Base-by-base conservation (phyloP, 2,797 vertebrate genomes). In the Anolis apletophallus region DNA sequence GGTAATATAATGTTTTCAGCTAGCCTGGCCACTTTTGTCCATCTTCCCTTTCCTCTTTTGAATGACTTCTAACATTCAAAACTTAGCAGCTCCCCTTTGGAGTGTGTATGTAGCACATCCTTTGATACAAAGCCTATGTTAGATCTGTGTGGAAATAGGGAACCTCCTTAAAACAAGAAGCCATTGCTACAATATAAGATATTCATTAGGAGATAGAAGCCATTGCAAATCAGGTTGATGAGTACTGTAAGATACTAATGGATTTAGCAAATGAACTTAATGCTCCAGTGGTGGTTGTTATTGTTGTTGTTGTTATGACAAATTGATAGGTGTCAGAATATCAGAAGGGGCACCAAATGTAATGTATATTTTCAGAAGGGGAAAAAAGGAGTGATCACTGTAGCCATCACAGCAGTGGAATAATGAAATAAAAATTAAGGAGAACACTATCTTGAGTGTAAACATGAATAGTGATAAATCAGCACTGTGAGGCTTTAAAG, bases 391-490 rank as follows among this genome's bases (percentile, higher is more conserved):
- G 6, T 61, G 59, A 85, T n/a, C 6, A 13, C 0, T 69, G 17
- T 36, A 82, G 72, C 50, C 72, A 32, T 17, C 52, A 40, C 8
- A 77, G 46, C 0, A n/a, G 29, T 46, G 83, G 69, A 91, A 88
- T 16, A 87, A 77, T 26, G 73, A 29, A 89, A 68, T 2, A 84
- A 71, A 2, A 50, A 82, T 29, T 32, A 81, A 80, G 0, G 0
- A 57, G 78, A 86, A 32, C 0, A 57, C 87, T 90, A 85, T 90
- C 57, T 82, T 36, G 80, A 64, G 87, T 50, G 52, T 67, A 55
- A 46, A 86, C 72, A 34, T 26, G 74, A 90, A 74, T 1, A 23
- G 59, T 86, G 83, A 87, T 3, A 68, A 32, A 8, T 76, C 50
- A 88, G 19, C 29, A 71, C 26, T 26, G 59, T 46, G 52, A 71